phyloP scores from a whole-genome alignment of 2,888 invertebrate genomes.

The Oligia fasciuncula region DNA sequence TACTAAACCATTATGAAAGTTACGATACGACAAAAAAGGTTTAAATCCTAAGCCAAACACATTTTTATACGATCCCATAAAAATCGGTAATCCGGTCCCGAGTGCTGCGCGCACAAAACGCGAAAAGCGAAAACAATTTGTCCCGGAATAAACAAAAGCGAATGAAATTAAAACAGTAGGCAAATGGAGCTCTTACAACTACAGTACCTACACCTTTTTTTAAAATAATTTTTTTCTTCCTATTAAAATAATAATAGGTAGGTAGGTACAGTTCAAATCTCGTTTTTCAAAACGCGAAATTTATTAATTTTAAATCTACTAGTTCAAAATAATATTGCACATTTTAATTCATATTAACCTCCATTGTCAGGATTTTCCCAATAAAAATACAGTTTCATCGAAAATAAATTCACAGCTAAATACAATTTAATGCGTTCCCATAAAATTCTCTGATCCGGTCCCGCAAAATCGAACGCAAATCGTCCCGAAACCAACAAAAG shows the following conservation, averaged over 20 bases:
- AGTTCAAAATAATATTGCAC: background rate
- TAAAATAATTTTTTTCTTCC: background rate
- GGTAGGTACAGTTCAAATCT: background rate
- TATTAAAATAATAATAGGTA: background rate
- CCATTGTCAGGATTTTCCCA: background rate
- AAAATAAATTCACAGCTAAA: slow-evolving; percentile 5
- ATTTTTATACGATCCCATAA: slow-evolving; percentile 59
- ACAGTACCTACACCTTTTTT: background rate
- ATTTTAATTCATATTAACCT: background rate
- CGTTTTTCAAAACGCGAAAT: background rate
- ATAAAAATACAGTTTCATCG: background rate
- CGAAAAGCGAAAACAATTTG: slow-evolving; percentile 56
- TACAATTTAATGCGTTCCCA: slow-evolving; percentile 27
- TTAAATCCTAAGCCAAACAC: slow-evolving; percentile 54
- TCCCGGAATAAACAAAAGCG: slow-evolving; percentile 58
- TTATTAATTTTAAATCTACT: background rate
- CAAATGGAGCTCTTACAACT: background rate
- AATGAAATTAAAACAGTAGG: slow-evolving; percentile 30
- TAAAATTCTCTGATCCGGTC: slow-evolving; percentile 29
- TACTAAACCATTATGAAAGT: slow-evolving; percentile 54
- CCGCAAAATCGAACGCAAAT: slow-evolving; percentile 48
- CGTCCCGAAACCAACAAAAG: slow-evolving; percentile 62
- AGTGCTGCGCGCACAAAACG: slow-evolving; percentile 38
- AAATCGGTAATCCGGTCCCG: slow-evolving; percentile 54
- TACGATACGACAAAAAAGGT: slow-evolving; percentile 58